These are phyloP conservation scores for Scaptomyza cyrtandrae DNA, from an alignment of 2,888 invertebrate species.

Conservation along the genomic window DNA sequence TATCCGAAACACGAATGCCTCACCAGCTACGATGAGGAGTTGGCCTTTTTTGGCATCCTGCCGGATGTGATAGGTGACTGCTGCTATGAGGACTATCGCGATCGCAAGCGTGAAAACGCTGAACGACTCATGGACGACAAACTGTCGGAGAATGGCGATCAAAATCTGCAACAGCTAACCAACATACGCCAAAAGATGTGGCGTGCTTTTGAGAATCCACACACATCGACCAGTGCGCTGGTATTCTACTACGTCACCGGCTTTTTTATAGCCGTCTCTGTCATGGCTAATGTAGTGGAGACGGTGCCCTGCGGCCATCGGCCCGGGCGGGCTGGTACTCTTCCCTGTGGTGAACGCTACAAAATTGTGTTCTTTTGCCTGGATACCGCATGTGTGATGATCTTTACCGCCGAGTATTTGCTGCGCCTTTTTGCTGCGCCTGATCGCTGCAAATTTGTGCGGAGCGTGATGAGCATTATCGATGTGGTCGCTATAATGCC, in stretches of 20 bases:
- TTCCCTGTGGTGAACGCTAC: constrained; percentile 98
- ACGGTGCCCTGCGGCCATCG: constrained; percentile 87
- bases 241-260: constrained; percentile 99
- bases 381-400: constrained; percentile 99
- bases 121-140: constrained; percentile 99
- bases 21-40: constrained; percentile 99
- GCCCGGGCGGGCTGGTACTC: constrained; percentile 93
- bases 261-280: constrained; percentile 99
- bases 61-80: constrained; percentile 99
- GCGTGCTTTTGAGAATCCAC: constrained; percentile 99
- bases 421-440: constrained; percentile 98
- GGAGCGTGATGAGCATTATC: constrained; percentile 99
- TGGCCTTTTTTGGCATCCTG: constrained; percentile 99
- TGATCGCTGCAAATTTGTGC: constrained; percentile 97
- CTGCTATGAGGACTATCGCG: constrained; percentile 99
- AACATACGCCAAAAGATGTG: constrained; percentile 98
- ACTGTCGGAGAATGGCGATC: constrained; percentile 95
- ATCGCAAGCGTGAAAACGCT: constrained; percentile 99
- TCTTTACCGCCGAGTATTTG: constrained; percentile 99
- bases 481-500: constrained; percentile 99
- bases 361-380: constrained; percentile 99
- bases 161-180: constrained; percentile 93
- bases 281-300: constrained; percentile 99
- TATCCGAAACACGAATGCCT: constrained; percentile 99
- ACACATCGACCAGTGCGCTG: constrained; percentile 98